Percentiles rank a stretch among this genome's conserved stretches.
These are phyloP conservation scores for Xanthia icteritia DNA, from an alignment of 2,888 invertebrate species.

Conservation along the genomic window DNA sequence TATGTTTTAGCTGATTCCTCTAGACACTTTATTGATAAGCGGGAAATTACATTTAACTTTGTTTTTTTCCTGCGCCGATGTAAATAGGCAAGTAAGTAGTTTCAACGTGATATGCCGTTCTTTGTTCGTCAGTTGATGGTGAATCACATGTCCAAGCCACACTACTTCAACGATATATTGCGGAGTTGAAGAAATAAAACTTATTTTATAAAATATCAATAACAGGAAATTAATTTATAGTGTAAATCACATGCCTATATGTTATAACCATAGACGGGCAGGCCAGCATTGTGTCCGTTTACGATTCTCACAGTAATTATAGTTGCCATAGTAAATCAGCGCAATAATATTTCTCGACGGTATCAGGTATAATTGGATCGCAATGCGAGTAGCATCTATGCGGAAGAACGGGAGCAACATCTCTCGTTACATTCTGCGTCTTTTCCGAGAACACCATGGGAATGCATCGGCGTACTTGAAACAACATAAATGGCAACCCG, in stretches of 20 bases:
- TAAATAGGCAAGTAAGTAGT: slow-evolving; percentile 60
- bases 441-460: slow-evolving; percentile 89
- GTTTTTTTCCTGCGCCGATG: slow-evolving; percentile 53
- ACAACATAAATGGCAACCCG: slow-evolving; percentile 54
- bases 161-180: slow-evolving; percentile 48
- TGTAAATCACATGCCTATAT: slow-evolving; percentile 69
- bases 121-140: slow-evolving; percentile 59
- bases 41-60: slow-evolving; percentile 47
- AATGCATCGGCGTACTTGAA: slow-evolving; percentile 69
- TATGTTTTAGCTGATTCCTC: slow-evolving; percentile 55
- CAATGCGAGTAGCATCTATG: slow-evolving; percentile 87
- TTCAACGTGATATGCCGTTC: slow-evolving; percentile 46
- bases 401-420: slow-evolving; percentile 86
- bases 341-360: slow-evolving; percentile 85
- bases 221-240: slow-evolving; percentile 74
- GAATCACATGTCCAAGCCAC: slow-evolving; percentile 56
- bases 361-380: slow-evolving; percentile 89
- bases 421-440: slow-evolving; percentile 89
- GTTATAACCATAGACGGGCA: slow-evolving; percentile 75
- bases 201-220: slow-evolving; percentile 65
- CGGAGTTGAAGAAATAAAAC: slow-evolving; percentile 59
- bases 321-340: slow-evolving; percentile 79
- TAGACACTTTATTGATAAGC: slow-evolving; percentile 52
- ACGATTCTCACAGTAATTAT: slow-evolving; percentile 87
- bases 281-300: slow-evolving; percentile 78